These are phyloP conservation scores for Palythoa grandis DNA, from an alignment of 92 coral and sea anemone genomes.

Conservation along the genomic window DNA sequence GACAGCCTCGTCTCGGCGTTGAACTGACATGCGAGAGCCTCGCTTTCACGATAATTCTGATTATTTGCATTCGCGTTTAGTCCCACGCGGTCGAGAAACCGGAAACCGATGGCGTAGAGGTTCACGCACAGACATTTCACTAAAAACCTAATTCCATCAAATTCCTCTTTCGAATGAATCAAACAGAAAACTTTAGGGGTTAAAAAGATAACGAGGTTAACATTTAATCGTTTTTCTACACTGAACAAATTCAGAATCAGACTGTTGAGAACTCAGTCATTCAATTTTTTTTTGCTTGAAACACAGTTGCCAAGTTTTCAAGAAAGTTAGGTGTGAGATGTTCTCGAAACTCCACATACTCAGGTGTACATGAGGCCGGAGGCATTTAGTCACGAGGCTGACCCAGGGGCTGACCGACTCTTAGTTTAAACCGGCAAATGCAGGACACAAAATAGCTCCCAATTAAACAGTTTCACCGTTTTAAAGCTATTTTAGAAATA, in stretches of 20 bases:
- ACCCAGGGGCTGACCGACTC: too few species aligned
- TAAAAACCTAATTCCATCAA: conserved; percentile 21
- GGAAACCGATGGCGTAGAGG: conserved; percentile 53
- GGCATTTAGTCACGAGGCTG: too few species aligned
- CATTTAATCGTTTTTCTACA: background rate
- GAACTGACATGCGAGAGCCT: conserved; percentile 24
- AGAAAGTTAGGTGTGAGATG: too few species aligned
- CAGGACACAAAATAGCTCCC: too few species aligned
- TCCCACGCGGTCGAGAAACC: conserved; percentile 53
- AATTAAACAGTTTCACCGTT: too few species aligned
- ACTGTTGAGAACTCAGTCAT: background rate
- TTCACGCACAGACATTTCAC: conserved; percentile 44
- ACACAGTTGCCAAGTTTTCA: too few species aligned
- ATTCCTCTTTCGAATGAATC: background rate
- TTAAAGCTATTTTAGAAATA: too few species aligned
- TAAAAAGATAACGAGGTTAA: background rate
- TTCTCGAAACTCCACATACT: too few species aligned
- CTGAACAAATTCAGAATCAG: background rate
- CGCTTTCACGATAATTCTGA: conserved; percentile 40
- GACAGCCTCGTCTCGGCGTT: conserved; percentile 63
- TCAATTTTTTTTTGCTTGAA: background rate
- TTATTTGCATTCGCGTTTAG: conserved; percentile 43
- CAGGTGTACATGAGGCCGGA: too few species aligned
- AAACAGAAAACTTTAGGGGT: background rate
- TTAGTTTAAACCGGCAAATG: too few species aligned